These are phyloP conservation scores for Archips xylosteana DNA, from an alignment of 2,888 invertebrate species.

Conservation along the genomic window DNA sequence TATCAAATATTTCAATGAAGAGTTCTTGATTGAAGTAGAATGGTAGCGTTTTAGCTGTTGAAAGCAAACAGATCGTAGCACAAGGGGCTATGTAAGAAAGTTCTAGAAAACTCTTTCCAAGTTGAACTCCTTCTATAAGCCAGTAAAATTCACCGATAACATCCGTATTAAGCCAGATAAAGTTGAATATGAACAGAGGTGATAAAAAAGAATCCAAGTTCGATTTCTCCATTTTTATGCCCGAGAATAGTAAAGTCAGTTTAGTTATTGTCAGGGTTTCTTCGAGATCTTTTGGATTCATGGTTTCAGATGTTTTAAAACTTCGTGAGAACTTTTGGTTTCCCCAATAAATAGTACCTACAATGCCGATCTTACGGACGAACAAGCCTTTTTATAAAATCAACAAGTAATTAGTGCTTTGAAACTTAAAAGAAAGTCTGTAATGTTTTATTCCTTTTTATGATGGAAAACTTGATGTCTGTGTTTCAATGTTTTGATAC, in stretches of 20 bases:
- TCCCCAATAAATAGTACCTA: neutral
- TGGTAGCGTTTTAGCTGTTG: slow-evolving; percentile 58
- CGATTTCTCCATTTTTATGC: slow-evolving; percentile 53
- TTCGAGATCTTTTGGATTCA: slow-evolving; percentile 28
- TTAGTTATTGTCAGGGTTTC: slow-evolving; percentile 32
- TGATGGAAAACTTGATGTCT: slow-evolving; percentile 4
- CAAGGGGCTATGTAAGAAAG: slow-evolving; percentile 63
- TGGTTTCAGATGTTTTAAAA: neutral
- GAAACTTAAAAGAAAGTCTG: neutral
- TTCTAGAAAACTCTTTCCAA: slow-evolving; percentile 59
- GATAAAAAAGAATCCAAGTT: slow-evolving; percentile 45
- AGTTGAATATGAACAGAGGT: slow-evolving; percentile 54
- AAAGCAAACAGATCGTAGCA: slow-evolving; percentile 58
- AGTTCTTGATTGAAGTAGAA: slow-evolving; percentile 55
- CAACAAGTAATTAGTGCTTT: slow-evolving; percentile 4
- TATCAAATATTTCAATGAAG: slow-evolving; percentile 52
- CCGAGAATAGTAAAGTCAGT: slow-evolving; percentile 55
- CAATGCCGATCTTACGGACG: neutral
- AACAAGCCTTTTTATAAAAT: slow-evolving; percentile 14
- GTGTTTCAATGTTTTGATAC: slow-evolving; percentile 8
- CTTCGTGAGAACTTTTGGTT: neutral
- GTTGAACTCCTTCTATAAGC: slow-evolving; percentile 58
- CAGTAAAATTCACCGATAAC: slow-evolving; percentile 62
- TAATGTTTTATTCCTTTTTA: slow-evolving; percentile 11
- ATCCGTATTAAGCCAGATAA: slow-evolving; percentile 58